Conservation (phyloP, 2,888 invertebrate species). For the Habroteleia sp. region DNA sequence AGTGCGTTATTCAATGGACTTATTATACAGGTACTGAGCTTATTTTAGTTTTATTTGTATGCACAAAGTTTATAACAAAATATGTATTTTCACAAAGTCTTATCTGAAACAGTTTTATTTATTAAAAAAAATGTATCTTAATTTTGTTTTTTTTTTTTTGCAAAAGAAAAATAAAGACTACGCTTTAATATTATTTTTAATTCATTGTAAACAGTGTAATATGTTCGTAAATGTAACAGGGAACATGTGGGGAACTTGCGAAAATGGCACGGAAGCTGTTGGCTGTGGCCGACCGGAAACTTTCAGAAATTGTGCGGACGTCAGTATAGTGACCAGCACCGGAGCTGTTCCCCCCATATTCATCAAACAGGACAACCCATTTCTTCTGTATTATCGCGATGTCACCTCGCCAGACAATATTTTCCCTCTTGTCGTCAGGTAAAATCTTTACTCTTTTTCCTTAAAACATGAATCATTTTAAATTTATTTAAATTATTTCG, state of each 20-base stretch:
- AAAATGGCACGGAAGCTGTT: constrained; percentile 92
- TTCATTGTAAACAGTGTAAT: too few relatives aligned
- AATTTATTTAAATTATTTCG: neutral
- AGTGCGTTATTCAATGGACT: constrained; percentile 96
- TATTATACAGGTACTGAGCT: constrained; percentile 95
- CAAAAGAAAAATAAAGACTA: too few relatives aligned
- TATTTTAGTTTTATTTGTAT: too few relatives aligned
- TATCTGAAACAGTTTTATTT: too few relatives aligned
- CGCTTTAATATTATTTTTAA: too few relatives aligned
- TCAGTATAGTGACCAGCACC: constrained; percentile 90
- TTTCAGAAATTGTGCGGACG: constrained; percentile 94
- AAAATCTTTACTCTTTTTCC: constrained; percentile 67
- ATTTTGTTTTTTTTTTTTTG: too few relatives aligned
- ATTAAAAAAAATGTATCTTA: too few relatives aligned
- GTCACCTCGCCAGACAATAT: constrained; percentile 85
- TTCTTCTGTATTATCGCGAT: constrained; percentile 89
- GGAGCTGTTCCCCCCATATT: constrained; percentile 88
- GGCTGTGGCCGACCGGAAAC: constrained; percentile 96
- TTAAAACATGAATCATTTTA: neutral
- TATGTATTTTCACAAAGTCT: too few relatives aligned
- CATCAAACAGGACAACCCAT: constrained; percentile 87
- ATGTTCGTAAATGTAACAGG: too few relatives aligned
- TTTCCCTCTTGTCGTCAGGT: constrained; percentile 90
- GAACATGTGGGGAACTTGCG: constrained; percentile 95
- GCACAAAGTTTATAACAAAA: too few relatives aligned